Evolutionary conservation across 2,888 invertebrate species (phyloP).

Genomic region (Dynastes grantii): DNA sequence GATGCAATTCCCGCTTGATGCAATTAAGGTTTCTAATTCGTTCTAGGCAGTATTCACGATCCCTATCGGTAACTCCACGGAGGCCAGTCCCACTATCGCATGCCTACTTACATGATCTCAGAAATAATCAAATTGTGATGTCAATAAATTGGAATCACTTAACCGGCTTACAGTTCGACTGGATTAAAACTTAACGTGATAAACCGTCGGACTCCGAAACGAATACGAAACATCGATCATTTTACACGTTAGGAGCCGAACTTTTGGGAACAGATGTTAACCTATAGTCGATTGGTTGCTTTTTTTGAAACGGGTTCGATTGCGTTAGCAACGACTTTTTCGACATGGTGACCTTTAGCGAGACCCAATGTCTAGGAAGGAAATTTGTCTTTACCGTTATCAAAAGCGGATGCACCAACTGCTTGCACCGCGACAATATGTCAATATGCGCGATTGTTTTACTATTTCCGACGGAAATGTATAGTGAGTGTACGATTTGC

Average conservation of each 20-base stretch:
- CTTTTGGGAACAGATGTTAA: slow-evolving; percentile 29
- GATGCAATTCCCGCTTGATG: slow-evolving; percentile 32
- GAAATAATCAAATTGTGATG: slow-evolving; percentile 6
- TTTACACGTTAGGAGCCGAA: slow-evolving; percentile 6
- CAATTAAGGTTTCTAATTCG: slow-evolving; percentile 48
- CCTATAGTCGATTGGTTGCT: slow-evolving; percentile 14
- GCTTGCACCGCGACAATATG: slow-evolving; percentile 41
- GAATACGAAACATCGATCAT: slow-evolving; percentile 9
- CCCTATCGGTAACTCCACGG: slow-evolving; percentile 21
- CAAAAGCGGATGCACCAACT: slow-evolving; percentile 54
- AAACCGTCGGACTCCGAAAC: not conserved
- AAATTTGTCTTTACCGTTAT: slow-evolving; percentile 57
- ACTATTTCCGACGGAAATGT: slow-evolving; percentile 54
- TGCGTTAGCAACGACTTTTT: slow-evolving; percentile 53
- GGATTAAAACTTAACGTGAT: not conserved
- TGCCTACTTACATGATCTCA: slow-evolving; percentile 4
- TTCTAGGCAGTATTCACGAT: slow-evolving; percentile 29
- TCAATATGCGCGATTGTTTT: slow-evolving; percentile 49
- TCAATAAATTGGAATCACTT: slow-evolving; percentile 18
- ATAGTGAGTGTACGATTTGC: slow-evolving; percentile 40
- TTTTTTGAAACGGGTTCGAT: slow-evolving; percentile 24
- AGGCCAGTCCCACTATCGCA: slow-evolving; percentile 4
- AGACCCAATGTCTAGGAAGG: slow-evolving; percentile 55
- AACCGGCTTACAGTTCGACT: not conserved
- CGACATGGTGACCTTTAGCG: slow-evolving; percentile 54